Base-by-base conservation (phyloP, 92 coral and sea anemone species). In the Siderastrea siderea region DNA sequence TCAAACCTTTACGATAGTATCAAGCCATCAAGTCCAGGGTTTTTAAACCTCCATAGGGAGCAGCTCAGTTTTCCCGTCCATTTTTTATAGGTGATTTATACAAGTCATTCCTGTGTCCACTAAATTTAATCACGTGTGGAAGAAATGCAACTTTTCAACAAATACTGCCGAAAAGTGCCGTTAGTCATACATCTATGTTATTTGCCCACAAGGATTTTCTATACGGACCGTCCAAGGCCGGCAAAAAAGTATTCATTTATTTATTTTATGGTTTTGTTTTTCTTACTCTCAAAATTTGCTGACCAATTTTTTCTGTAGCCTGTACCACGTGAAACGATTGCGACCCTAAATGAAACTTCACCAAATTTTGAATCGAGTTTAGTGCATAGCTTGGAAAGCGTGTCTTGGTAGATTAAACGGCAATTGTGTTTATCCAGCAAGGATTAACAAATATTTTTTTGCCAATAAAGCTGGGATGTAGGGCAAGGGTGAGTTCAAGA, bases 1-100 rank as follows among this genome's bases (percentile, higher is more conserved):
- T 80, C 14, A 80, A 80, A 19, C 85, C 75, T 66, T 58, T 80
- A 13, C 17, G 83, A 78, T 78, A 78, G 19, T 43, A 54, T 73
- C 17, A 73, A 66, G 45, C 71, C 10, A 0, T n/a, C 71, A 66
- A 66, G 71, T 66, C 71, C 16, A 66, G 71, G 14, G 71, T 66
- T 66, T 66, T 11, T 66, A 1, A n/a, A 4, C 38, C 62, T 57
- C 62, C 12, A 9, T 15, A 8, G 62, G 62, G 3, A 57, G 62
- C 62, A 66, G 43, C 71, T 66, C 71, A 66, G 71, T 66, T 66
- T 66, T 66, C 71, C 71, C 71, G 71, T 66, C 71, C 16, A 26
- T 66, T 66, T 66, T 66, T 66, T 66, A 66, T 66, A 66, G 71
- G 16, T 17, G 1, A 66, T 66, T 17, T 66, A 66, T 9, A 66